Conservation (phyloP, 2,797 vertebrate genomes). For the Sebastes taczanowskii region DNA sequence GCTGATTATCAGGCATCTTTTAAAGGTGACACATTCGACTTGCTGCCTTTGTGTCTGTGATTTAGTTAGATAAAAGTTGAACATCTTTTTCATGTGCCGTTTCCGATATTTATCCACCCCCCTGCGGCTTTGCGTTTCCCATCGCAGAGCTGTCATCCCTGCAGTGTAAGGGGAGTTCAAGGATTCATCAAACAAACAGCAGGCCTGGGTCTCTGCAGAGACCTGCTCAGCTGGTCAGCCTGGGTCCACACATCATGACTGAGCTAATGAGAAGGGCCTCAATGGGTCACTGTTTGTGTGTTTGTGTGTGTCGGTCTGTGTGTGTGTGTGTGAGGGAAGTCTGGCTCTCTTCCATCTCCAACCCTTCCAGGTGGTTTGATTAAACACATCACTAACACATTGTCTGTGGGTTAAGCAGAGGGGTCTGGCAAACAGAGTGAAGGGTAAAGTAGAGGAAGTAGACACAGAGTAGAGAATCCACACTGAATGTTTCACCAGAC, state of each 20-base stretch:
- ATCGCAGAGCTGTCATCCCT: slow-evolving; percentile 28
- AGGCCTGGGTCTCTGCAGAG: slow-evolving; percentile 52
- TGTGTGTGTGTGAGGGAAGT: background rate
- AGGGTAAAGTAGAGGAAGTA: slow-evolving; percentile 14
- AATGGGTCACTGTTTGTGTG: slow-evolving; percentile 38
- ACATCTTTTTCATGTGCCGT: background rate
- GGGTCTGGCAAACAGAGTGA: slow-evolving; percentile 12
- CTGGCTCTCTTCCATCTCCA: slow-evolving; percentile 52
- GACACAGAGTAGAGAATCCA: background rate
- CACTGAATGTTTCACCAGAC: background rate
- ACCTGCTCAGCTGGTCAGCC: slow-evolving; percentile 40
- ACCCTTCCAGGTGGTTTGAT: slow-evolving; percentile 62
- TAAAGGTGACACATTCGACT: background rate
- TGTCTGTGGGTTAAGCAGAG: slow-evolving; percentile 54
- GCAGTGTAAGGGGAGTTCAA: slow-evolving; percentile 66
- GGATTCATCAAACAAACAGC: slow-evolving; percentile 66
- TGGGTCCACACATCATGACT: slow-evolving; percentile 37
- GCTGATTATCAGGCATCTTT: background rate
- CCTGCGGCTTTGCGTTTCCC: background rate
- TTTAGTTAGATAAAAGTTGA: background rate
- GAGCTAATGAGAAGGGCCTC: slow-evolving; percentile 55
- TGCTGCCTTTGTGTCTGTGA: background rate
- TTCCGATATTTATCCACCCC: slow-evolving; percentile 5
- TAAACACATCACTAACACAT: slow-evolving; percentile 64
- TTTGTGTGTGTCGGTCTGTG: slow-evolving; percentile 11